Evolutionary conservation across 2,797 vertebrate genomes (phyloP).

Genomic region (Clarias platycephalus): DNA sequence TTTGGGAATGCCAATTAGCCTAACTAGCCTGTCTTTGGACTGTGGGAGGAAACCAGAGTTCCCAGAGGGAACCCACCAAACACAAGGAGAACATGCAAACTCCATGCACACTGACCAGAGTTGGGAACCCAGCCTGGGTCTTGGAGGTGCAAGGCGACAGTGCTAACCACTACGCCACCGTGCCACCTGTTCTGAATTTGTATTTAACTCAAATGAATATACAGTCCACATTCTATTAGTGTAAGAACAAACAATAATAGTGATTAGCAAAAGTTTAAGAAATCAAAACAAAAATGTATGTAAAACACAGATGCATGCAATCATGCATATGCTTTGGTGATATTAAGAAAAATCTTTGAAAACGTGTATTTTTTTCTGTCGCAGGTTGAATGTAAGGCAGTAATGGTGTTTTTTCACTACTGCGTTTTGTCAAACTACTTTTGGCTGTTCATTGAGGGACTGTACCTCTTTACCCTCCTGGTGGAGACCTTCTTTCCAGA

Average conservation of each 20-base stretch:
- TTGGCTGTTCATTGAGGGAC: slow-evolving; percentile 97
- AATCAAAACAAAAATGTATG: neutral
- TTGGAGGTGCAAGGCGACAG: no score
- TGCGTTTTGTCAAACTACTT: slow-evolving; percentile 99
- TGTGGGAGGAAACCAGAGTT: no score
- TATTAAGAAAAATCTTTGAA: neutral
- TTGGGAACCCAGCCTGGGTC: no score
- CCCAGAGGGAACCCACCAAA: no score
- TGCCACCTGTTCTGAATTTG: no score
- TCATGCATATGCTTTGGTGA: neutral
- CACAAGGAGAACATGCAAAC: no score
- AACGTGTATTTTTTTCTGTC: neutral
- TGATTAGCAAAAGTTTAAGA: neutral
- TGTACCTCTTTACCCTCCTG: slow-evolving; percentile 95
- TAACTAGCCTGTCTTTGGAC: no score
- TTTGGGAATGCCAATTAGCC: no score
- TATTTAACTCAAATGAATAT: neutral
- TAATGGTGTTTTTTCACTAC: slow-evolving; percentile 98
- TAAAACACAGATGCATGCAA: no score
- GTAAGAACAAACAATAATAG: neutral
- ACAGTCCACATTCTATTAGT: neutral
- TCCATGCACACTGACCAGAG: no score
- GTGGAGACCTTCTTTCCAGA: slow-evolving; percentile 98
- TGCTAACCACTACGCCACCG: no score
- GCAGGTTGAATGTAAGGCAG: slow-evolving; percentile 91